Evolutionary conservation across 2,113 vertebrate species (phyloP), one percentile per base, ranked within the genome.

Genomic region (Elgaria multicarinata): DNA sequence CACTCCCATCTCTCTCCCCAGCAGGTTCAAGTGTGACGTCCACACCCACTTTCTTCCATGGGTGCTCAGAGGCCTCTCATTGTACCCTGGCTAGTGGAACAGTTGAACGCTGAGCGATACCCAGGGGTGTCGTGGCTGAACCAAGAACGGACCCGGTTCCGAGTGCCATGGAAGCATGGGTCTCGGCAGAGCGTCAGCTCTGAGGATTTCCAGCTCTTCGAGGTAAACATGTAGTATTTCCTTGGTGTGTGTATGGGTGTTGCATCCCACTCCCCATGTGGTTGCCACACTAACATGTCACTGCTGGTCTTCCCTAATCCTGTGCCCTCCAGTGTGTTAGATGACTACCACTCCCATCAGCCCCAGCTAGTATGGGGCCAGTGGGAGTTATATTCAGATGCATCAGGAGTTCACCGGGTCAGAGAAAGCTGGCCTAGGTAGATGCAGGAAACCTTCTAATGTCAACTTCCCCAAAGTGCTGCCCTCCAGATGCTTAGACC

Each of bases 161-260:
- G 88, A 77, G 10, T 89, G 20, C n/a, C 72, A 4, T 89, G 88
- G 88, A 89, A 89, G n/a, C 88, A 89, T 26, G 62, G 46, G 1
- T 69, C 82, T 33, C 88, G 88, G 33, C 88, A 85, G n/a, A 89
- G 4, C 62, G 12, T 16, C 20, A 42, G n/a, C 26, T 4, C n/a
- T 14, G 82, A 58, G 2, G 88, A 89, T 78, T 89, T 89, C 64
- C 74, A 85, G 72, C 62, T 85, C n/a, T 89, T 89, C 85, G 81
- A 89, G 88, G 88, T 89, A 89, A 89, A 31, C 26, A 16, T 66
- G 42, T 28, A 26, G 58, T 3, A 9, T 14, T 22, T 81, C 33
- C 10, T 80, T 62, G 3, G 64, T 14, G 7, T 14, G 2, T 55
- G 6, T 12, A 67, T 72, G 50, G 36, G 20, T 3, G 1, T 58